A percentile compares a stretch with the other conserved stretches of the same genome.
phyloP scores from a whole-genome alignment of 1,140 invertebrate genomes.

The Trichoplusia ni region DNA sequence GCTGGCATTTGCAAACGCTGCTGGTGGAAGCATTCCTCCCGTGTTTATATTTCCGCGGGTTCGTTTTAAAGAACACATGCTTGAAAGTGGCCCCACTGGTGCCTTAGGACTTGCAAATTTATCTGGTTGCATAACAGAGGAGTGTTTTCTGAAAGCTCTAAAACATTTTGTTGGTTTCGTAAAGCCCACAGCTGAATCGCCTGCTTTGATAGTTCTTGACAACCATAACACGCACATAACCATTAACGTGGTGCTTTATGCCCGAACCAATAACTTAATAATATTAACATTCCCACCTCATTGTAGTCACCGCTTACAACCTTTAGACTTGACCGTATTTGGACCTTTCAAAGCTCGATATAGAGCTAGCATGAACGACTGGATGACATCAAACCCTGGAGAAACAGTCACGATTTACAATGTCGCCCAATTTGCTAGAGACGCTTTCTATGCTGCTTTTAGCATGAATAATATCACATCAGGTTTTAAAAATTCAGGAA shows the following conservation, averaged over 20 bases:
- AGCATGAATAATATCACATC: no score
- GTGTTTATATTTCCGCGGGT: conserved; percentile 63
- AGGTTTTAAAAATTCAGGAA: no score
- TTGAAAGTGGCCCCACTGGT: conserved; percentile 67
- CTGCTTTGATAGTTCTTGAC: neutral
- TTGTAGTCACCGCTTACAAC: conserved; percentile 66
- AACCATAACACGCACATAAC: conserved; percentile 34
- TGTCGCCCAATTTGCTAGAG: no score
- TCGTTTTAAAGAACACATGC: conserved; percentile 60
- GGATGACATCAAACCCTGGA: conserved; percentile 66
- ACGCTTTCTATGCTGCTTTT: no score
- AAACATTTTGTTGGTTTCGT: conserved; percentile 54
- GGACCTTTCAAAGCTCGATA: conserved; percentile 69
- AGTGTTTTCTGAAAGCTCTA: conserved; percentile 51
- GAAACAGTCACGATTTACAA: conserved; percentile 57
- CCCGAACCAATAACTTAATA: conserved; percentile 24
- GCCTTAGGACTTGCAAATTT: conserved; percentile 59
- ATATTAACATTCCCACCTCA: conserved; percentile 49
- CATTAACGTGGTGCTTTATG: conserved; percentile 22
- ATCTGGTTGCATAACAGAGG: conserved; percentile 75
- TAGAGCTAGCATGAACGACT: conserved; percentile 52
- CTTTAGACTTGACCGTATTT: conserved; percentile 68
- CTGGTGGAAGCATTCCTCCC: conserved; percentile 62
- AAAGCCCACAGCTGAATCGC: neutral
- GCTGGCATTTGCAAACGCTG: conserved; percentile 56